Percentiles rank a stretch among this genome's conserved stretches.
Conservation (phyloP, 2,797 vertebrate species). For the Paedocypris micromegethes region DNA sequence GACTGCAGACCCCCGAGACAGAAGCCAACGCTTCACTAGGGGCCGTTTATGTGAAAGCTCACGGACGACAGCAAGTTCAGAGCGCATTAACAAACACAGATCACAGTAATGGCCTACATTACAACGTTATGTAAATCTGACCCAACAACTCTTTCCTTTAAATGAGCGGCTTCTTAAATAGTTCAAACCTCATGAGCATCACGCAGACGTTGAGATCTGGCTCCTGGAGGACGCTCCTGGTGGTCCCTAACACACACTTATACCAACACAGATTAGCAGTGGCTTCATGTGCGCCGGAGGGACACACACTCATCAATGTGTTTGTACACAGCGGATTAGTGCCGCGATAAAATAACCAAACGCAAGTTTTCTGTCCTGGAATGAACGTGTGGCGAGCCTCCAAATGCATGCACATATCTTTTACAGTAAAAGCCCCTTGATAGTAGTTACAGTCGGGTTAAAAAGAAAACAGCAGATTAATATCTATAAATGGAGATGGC, state of each 20-base stretch:
- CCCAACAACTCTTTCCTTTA: constrained; percentile 62
- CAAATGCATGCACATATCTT: no score
- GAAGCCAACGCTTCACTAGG: constrained; percentile 59
- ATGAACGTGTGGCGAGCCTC: no score
- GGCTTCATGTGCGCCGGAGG: constrained; percentile 63
- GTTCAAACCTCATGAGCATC: constrained; percentile 57
- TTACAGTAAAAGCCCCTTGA: no score
- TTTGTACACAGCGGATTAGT: constrained; percentile 75
- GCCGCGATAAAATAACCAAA: constrained; percentile 55
- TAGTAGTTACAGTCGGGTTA: no score
- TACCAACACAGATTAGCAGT: constrained; percentile 51
- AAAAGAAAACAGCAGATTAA: no score
- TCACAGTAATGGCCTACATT: constrained; percentile 59
- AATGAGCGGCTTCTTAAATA: constrained; percentile 45
- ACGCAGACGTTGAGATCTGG: constrained; percentile 60
- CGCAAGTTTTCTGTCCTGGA: no score
- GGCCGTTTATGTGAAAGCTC: constrained; percentile 68
- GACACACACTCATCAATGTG: constrained; percentile 71
- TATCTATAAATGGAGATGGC: no score
- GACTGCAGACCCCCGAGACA: constrained; percentile 62
- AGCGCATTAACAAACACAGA: constrained; percentile 39
- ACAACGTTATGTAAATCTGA: constrained; percentile 74
- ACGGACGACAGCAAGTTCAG: constrained; percentile 59
- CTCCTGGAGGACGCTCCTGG: constrained; percentile 53
- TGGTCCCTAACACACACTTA: constrained; percentile 13